phyloP scores from a whole-genome alignment of 2,888 invertebrate species.

The Tipula vernalis region DNA sequence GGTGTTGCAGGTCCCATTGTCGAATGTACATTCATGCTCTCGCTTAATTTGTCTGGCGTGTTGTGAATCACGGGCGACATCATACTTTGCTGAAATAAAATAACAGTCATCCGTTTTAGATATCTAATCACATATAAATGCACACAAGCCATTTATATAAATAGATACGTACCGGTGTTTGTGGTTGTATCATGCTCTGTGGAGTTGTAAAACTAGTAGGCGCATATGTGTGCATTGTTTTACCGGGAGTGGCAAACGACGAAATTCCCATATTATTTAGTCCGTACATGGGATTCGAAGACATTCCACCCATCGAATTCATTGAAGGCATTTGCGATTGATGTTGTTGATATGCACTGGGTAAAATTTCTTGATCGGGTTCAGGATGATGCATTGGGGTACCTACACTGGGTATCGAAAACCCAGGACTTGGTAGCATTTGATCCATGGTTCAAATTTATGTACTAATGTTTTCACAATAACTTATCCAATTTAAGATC shows the following conservation, averaged over 20 bases:
- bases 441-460: conserved; percentile 57
- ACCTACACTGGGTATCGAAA: conserved; percentile 80
- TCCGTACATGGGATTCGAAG: conserved; percentile 12
- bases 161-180: conserved; percentile 56
- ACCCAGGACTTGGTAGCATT: conserved; percentile 81
- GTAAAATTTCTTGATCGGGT: conserved; percentile 80
- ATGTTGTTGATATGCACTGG: conserved; percentile 70
- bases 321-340: conserved; percentile 39
- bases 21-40: conserved; percentile 32
- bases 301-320: conserved; percentile 17
- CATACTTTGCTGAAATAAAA: conserved; percentile 55
- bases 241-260: conserved; percentile 52
- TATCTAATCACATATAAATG: too few relatives aligned
- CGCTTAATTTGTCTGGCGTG: conserved; percentile 28
- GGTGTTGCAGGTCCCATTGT: conserved; percentile 62
- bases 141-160: too few relatives aligned
- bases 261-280: conserved; percentile 41
- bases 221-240: conserved; percentile 62
- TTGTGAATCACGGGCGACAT: conserved; percentile 68
- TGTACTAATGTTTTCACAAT: background rate
- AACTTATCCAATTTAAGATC: background rate
- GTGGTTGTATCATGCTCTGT: conserved; percentile 78
- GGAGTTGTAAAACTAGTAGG: conserved; percentile 59
- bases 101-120: background rate
- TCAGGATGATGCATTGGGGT: conserved; percentile 84